Evolutionary conservation across 2,888 invertebrate species (phyloP).

Genomic region (Ormyrus pomaceus): DNA sequence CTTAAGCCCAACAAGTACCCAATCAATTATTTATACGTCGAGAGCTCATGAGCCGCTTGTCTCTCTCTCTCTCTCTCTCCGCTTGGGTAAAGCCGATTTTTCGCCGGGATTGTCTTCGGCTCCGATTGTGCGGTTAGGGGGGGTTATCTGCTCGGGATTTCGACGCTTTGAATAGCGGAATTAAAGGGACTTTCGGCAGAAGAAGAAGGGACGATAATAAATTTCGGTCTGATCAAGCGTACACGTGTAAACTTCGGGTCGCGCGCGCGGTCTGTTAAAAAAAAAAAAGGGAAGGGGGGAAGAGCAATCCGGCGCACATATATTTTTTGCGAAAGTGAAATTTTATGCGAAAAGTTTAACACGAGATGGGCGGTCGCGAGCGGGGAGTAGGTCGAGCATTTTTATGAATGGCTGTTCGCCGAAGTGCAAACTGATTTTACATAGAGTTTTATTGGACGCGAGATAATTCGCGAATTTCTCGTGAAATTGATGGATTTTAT

Average conservation of each 20-base stretch:
- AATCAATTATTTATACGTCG: conserved; percentile 57
- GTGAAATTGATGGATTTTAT: neutral
- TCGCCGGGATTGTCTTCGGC: neutral
- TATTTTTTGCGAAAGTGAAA: conserved; percentile 20
- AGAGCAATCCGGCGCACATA: neutral
- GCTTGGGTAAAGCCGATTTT: neutral
- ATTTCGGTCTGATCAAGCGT: too few species aligned
- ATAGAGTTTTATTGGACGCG: too few species aligned
- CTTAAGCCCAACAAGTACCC: conserved; percentile 51
- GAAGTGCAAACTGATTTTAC: conserved; percentile 1
- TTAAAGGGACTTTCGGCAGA: too few species aligned
- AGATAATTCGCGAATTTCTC: conserved; percentile 2
- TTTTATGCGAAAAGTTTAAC: conserved; percentile 42
- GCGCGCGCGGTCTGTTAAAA: too few species aligned
- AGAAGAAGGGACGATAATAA: too few species aligned
- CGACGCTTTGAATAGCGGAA: too few species aligned
- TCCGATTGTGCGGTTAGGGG: neutral
- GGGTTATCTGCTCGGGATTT: too few species aligned
- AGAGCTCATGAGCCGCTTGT: neutral
- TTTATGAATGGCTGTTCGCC: too few species aligned
- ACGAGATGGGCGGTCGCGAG: neutral
- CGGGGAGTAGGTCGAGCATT: neutral
- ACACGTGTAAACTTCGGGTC: too few species aligned
- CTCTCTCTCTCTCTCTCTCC: conserved; percentile 11
- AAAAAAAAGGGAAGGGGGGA: neutral